Evolutionary conservation across 2,113 vertebrate species (phyloP).

Genomic region (Laterallus jamaicensis): DNA sequence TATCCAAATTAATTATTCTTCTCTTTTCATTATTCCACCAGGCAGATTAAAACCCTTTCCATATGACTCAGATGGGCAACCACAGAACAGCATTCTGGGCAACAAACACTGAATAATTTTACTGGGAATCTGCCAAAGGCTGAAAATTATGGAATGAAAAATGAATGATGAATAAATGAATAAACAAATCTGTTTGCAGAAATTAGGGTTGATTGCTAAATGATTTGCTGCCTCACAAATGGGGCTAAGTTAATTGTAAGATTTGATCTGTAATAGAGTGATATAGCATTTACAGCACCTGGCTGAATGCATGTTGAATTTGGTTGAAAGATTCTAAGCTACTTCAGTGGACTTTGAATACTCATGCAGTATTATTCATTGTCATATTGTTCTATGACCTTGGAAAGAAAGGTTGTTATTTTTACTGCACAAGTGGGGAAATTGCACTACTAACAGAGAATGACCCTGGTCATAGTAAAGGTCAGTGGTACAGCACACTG

Average conservation of each 20-base stretch:
- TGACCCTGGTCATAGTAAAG: neutral
- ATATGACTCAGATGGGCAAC: neutral
- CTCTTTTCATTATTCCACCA: neutral
- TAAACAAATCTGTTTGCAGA: conserved; percentile 22
- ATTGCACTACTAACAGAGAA: neutral
- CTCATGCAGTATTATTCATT: neutral
- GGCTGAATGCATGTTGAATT: neutral
- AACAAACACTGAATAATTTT: neutral
- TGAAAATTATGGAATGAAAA: conserved; percentile 10
- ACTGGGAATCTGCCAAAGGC: neutral
- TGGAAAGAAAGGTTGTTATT: conserved; percentile 1
- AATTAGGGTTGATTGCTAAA: neutral
- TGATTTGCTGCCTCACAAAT: neutral
- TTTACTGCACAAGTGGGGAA: neutral
- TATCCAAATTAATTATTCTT: neutral
- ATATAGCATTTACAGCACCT: neutral
- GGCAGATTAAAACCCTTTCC: neutral
- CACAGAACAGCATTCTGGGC: neutral
- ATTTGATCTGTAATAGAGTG: neutral
- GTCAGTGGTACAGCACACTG: neutral
- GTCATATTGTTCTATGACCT: neutral
- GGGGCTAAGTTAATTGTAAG: neutral
- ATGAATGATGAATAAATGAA: neutral
- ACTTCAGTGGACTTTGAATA: neutral
- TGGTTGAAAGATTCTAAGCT: neutral